Evolutionary conservation across 2,797 vertebrate species (phyloP), one percentile per base, ranked within the genome.

Genomic region (Hipposideros larvatus): DNA sequence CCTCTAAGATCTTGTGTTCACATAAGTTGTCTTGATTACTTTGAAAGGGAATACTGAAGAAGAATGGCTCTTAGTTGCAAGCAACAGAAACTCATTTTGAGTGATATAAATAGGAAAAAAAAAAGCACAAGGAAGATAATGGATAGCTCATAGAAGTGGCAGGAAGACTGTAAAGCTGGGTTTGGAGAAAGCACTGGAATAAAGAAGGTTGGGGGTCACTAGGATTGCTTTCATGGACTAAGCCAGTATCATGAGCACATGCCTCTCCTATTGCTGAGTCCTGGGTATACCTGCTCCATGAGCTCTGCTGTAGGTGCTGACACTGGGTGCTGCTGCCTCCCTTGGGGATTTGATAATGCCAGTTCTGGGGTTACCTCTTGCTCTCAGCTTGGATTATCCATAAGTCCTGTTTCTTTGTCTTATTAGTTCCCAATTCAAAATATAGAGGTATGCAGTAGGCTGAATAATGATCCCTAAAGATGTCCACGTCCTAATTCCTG

Each of bases 61-160:
- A 57, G 41, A 88, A 31, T 34, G 1, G 22, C 66, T 74, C 73
- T 88, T 87, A 80, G 57, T 15, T 73, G 13, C 4, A 68, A 84
- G 65, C 65, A 88, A 74, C 24, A 84, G 28, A 79, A 91, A 51
- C 55, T 51, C 77, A 48, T 83, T 82, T 28, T 65, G 43, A 37
- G 0, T 84, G 41, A 73, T 55, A 2, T 53, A 75, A 59, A 21
- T 61, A 68, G 26, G 31, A 68, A 59, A 90, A 28, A 90, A 28
- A 16, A 61, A 61, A 18, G 71, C 5, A 28, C 19, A 53, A 4
- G 22, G 21, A 8, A 10, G 43, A 31, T 34, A 21, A 31, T 24
- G 48, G 18, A n/a, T 65, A 24, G 71, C 10, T 91, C 57, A 43
- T 7, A n/a, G 87, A 66, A 83, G 34, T 77, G 53, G 5, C 51